A percentile compares a stretch with the other conserved stretches of the same genome.
Conservation (phyloP, 2,797 vertebrate genomes). For the Molothrus aeneus region DNA sequence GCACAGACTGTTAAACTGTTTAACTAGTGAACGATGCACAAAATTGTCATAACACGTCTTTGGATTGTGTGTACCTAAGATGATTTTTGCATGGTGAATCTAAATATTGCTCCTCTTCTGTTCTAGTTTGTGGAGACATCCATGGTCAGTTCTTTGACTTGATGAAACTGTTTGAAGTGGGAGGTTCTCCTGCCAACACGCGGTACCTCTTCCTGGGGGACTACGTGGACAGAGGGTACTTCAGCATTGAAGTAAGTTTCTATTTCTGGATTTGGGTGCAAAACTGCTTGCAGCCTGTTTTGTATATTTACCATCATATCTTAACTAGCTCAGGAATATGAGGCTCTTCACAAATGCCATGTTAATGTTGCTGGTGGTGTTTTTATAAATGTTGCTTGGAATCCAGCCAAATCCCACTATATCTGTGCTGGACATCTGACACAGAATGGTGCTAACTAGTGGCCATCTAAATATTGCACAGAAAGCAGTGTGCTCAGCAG, state of each 20-base stretch:
- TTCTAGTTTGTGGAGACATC: slow-evolving; percentile 96
- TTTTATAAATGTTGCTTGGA: background rate
- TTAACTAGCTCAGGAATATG: background rate
- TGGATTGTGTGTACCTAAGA: background rate
- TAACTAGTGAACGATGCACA: background rate
- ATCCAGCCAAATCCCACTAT: background rate
- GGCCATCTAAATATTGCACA: background rate
- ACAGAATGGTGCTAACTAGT: background rate
- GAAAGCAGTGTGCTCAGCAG: background rate
- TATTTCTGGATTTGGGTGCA: background rate
- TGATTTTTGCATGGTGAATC: background rate
- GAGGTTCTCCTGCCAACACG: slow-evolving; percentile 96
- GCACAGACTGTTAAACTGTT: background rate
- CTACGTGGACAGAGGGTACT: slow-evolving; percentile 99
- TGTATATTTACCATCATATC: background rate
- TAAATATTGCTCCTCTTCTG: slow-evolving; percentile 34
- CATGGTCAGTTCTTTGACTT: slow-evolving; percentile 99
- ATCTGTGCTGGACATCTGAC: background rate
- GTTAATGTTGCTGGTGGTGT: background rate
- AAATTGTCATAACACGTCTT: background rate
- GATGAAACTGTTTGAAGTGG: slow-evolving; percentile 99
- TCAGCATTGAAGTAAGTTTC: slow-evolving; percentile 98
- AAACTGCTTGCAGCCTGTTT: background rate
- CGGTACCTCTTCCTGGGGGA: slow-evolving; percentile 99
- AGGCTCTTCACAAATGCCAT: background rate